Evolutionary conservation across 2,797 vertebrate genomes (phyloP), one percentile per base, ranked within the genome.

Genomic region (Anisognathus igniventris): DNA sequence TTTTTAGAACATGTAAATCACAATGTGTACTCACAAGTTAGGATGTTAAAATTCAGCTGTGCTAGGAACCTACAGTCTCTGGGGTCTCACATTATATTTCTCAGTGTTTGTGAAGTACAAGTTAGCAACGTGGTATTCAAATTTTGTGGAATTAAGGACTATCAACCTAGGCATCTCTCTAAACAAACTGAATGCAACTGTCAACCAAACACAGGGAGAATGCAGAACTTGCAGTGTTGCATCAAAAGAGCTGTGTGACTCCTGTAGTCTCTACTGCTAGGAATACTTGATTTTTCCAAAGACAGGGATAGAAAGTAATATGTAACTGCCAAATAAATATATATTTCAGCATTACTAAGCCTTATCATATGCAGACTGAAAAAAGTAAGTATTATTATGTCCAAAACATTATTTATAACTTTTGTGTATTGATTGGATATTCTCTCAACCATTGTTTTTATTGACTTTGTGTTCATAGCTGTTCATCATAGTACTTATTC

Each of bases 391-490:
- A 66, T 9, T 48, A 21, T 62, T 44, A 12, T 84, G 48, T 81
- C 11, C 18, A 75, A 66, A 94, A 65, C 7, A 24, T 88, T 90
- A 66, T 84, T 86, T 88, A 39, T 90, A 76, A 53, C 18, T 27
- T 81, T 57, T 84, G 24, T 70, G 5, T 86, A 87, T 92, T 92
- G 92, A 93, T 73, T 93, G 7, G 40, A 19, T 93, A 60, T 61
- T 18, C 30, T 88, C 64, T 88, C 56, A 81, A 44, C 19, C 48
- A 79, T 28, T 86, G 48, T 70, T 79, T 93, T 86, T 90, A 94
- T 90, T 94, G 80, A 92, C 64, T 92, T 70, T 73, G 12, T 75
- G 71, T 78, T 86, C 74, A 81, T 45, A 78, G n/a, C 66, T 78
- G 58, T 84, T 94, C 78, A 72, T 92, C 75, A 64, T 20, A 67